Conservation (phyloP, 2,797 vertebrate genomes). For the Nannoperca australis region DNA sequence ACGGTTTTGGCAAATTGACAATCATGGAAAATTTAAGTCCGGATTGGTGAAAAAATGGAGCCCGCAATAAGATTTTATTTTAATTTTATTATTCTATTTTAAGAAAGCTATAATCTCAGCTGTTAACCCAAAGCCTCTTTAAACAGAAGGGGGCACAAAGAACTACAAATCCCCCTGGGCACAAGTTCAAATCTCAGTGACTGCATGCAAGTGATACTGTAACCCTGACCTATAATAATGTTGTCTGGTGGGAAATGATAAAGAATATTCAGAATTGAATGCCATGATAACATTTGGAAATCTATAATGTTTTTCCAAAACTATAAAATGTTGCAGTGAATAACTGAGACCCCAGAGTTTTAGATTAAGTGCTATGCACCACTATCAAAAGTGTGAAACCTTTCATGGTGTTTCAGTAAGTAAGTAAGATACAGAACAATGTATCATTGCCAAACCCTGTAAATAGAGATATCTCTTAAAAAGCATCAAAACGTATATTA, state of each 20-base stretch:
- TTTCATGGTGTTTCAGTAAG: too few relatives aligned
- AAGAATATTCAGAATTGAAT: constrained; percentile 9
- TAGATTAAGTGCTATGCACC: neutral
- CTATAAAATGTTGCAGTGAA: neutral
- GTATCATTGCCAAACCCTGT: neutral
- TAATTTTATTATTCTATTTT: constrained; percentile 1
- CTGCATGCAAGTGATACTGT: constrained; percentile 43
- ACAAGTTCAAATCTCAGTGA: constrained; percentile 24
- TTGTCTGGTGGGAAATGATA: constrained; percentile 30
- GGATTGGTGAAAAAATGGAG: constrained; percentile 29
- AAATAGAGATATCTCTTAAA: neutral
- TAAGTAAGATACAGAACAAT: constrained; percentile 8
- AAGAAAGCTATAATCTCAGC: constrained; percentile 30
- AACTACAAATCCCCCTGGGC: constrained; percentile 16
- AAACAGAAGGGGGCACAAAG: constrained; percentile 22
- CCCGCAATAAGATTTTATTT: constrained; percentile 1
- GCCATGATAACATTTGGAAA: neutral
- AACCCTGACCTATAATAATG: neutral
- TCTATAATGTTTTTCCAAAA: neutral
- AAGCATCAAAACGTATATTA: neutral
- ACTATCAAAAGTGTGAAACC: neutral
- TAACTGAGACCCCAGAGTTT: neutral
- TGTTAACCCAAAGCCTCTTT: constrained; percentile 36
- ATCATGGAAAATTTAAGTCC: neutral
- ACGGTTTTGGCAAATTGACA: constrained; percentile 27